Conservation (phyloP, 2,113 vertebrate genomes). For the Megaceryle torquata region DNA sequence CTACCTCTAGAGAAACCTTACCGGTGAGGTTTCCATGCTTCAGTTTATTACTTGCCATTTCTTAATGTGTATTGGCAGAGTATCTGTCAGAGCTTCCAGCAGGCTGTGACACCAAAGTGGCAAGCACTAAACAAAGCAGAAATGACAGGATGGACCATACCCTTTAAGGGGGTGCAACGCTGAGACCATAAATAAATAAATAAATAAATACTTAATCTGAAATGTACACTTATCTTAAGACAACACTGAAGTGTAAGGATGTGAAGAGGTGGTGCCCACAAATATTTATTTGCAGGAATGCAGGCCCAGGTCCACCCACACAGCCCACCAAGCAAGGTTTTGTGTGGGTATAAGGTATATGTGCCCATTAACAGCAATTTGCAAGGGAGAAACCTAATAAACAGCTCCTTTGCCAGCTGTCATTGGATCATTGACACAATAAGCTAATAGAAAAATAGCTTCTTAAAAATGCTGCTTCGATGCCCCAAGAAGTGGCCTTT, state of each 20-base stretch:
- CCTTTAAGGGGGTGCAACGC: background rate
- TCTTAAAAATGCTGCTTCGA: background rate
- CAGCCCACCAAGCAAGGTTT: slow-evolving; percentile 2
- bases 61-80: background rate
- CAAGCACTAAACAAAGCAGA: background rate
- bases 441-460: background rate
- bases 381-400: background rate
- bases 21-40: background rate
- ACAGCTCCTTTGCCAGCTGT: background rate
- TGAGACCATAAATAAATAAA: background rate
- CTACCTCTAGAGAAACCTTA: background rate
- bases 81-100: background rate
- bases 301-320: background rate
- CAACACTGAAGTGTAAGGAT: background rate
- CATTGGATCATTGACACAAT: background rate
- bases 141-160: background rate
- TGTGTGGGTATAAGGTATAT: background rate
- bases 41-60: background rate
- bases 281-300: background rate
- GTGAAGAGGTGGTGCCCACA: background rate
- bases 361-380: slow-evolving; percentile 6
- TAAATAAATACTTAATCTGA: background rate
- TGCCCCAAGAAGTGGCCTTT: background rate
- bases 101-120: background rate
- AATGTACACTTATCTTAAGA: background rate